These are phyloP conservation scores for Eurytemora carolleeae DNA, from an alignment of 1,140 invertebrate genomes.

Conservation along the genomic window DNA sequence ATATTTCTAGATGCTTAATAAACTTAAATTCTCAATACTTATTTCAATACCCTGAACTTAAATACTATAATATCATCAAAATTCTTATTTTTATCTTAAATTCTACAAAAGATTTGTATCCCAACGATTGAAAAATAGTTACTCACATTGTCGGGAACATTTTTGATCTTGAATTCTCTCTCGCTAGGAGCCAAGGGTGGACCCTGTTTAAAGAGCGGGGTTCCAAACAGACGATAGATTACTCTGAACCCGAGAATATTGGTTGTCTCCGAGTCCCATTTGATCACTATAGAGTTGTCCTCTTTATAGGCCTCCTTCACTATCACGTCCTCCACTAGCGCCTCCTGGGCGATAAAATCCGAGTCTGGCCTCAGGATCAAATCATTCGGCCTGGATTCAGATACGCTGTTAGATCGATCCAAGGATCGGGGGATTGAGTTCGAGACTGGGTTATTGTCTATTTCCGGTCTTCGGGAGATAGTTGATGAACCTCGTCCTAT, in stretches of 20 bases:
- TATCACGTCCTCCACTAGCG: neutral
- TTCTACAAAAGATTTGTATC: no score
- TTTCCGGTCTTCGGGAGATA: neutral
- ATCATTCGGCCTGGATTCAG: neutral
- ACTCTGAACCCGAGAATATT: slow-evolving; percentile 70
- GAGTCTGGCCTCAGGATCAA: slow-evolving; percentile 1
- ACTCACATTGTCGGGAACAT: slow-evolving; percentile 58
- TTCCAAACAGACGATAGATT: slow-evolving; percentile 69
- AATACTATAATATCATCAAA: no score
- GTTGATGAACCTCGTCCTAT: neutral
- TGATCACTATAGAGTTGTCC: slow-evolving; percentile 66
- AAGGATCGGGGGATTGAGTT: neutral
- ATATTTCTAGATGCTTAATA: no score
- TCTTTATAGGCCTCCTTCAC: slow-evolving; percentile 47
- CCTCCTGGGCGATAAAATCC: neutral
- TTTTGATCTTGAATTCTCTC: slow-evolving; percentile 73
- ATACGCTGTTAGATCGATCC: neutral
- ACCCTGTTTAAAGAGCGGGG: slow-evolving; percentile 66
- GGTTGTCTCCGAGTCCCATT: slow-evolving; percentile 64
- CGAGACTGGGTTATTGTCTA: neutral
- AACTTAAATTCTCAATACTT: no score
- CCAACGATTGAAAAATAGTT: no score
- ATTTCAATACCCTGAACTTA: no score
- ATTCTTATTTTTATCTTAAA: no score
- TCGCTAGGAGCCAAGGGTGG: slow-evolving; percentile 65